phyloP scores from a whole-genome alignment of 2,113 vertebrate species.

The Candoia aspera region DNA sequence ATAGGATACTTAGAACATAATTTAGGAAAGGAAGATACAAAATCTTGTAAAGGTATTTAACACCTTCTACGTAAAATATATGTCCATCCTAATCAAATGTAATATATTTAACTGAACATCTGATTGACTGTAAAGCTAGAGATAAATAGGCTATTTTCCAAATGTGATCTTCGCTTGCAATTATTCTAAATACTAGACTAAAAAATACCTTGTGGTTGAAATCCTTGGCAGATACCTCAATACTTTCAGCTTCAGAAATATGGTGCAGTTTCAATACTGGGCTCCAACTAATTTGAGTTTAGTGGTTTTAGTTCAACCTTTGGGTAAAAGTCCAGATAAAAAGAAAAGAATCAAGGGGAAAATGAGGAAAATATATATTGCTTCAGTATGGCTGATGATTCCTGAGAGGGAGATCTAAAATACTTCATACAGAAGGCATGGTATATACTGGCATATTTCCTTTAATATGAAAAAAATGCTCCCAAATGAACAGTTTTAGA shows the following conservation, averaged over 20 bases:
- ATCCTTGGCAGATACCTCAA: slow-evolving; percentile 58
- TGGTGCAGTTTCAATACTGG: slow-evolving; percentile 60
- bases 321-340: slow-evolving; percentile 58
- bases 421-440: slow-evolving; percentile 42
- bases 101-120: slow-evolving; percentile 9
- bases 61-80: slow-evolving; percentile 35
- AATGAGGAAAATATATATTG: slow-evolving; percentile 51
- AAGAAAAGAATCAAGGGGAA: slow-evolving; percentile 30
- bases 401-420: slow-evolving; percentile 53
- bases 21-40: slow-evolving; percentile 27
- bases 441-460: slow-evolving; percentile 44
- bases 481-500: slow-evolving; percentile 45
- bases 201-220: slow-evolving; percentile 67
- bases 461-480: slow-evolving; percentile 45
- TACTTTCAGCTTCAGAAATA: slow-evolving; percentile 69
- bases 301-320: slow-evolving; percentile 67
- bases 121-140: slow-evolving; percentile 60
- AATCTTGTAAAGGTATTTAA: neutral
- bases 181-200: slow-evolving; percentile 65
- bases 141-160: slow-evolving; percentile 60
- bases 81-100: neutral
- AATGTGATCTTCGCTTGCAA: slow-evolving; percentile 63
- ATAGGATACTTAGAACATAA: slow-evolving; percentile 4
- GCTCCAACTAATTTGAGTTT: slow-evolving; percentile 65
- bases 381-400: slow-evolving; percentile 62